A percentile compares a stretch with the other conserved stretches of the same genome.
These are phyloP conservation scores for Gorsachius goisagi DNA, from an alignment of 2,113 vertebrate species.

Conservation along the genomic window DNA sequence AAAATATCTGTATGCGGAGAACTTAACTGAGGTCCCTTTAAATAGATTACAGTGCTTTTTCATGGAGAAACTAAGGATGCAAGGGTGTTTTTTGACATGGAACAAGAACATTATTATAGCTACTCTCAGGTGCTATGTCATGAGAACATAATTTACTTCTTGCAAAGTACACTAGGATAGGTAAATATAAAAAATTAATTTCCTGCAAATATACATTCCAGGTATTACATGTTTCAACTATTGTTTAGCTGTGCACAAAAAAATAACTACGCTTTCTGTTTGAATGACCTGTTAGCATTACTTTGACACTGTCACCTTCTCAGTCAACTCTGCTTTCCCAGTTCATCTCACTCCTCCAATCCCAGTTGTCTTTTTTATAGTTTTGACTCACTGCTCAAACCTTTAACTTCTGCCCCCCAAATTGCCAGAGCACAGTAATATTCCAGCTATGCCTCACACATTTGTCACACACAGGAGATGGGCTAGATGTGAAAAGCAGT, in stretches of 20 bases:
- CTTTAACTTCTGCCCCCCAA: not conserved
- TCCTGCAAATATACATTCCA: not conserved
- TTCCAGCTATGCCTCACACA: not conserved
- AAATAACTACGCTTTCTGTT: not conserved
- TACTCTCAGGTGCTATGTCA: not conserved
- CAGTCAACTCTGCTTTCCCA: not conserved
- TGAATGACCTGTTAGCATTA: not conserved
- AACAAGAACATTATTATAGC: not conserved
- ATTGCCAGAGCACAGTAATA: not conserved
- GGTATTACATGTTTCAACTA: not conserved
- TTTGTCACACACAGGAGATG: not conserved
- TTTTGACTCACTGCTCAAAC: not conserved
- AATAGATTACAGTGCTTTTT: not conserved
- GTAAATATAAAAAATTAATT: not conserved
- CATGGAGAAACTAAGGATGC: not conserved
- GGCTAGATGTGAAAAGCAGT: not conserved
- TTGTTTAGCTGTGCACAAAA: not conserved
- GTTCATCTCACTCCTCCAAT: not conserved
- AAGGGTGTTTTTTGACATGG: not conserved
- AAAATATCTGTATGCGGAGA: not conserved
- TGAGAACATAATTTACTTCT: not conserved
- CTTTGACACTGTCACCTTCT: not conserved
- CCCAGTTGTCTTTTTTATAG: not conserved
- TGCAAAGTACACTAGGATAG: not conserved
- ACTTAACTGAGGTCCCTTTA: not conserved